Conservation (phyloP, 2,797 vertebrate genomes). For the Hyperoplus immaculatus region DNA sequence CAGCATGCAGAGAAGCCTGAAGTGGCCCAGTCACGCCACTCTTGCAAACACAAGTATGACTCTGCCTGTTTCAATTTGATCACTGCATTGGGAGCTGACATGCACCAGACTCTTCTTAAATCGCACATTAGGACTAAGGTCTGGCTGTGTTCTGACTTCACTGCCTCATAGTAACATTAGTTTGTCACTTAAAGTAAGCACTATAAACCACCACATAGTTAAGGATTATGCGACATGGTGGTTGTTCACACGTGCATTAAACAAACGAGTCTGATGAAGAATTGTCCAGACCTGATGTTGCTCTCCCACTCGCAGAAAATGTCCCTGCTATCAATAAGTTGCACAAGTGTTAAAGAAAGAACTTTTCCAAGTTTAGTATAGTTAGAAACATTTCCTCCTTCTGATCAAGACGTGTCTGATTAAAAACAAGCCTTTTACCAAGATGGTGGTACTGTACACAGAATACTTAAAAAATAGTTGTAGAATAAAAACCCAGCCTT, state of each 20-base stretch:
- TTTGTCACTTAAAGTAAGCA: not conserved
- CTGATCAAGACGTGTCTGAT: not conserved
- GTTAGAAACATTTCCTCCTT: not conserved
- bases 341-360: not conserved
- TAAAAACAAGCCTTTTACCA: not conserved
- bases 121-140: not conserved
- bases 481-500: not conserved
- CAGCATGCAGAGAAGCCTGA: not conserved
- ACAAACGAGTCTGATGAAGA: not conserved
- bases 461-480: not conserved
- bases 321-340: no score
- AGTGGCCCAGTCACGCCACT: not conserved
- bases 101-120: constrained; percentile 28
- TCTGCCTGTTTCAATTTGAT: constrained; percentile 53
- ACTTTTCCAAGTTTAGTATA: not conserved
- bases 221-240: not conserved
- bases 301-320: not conserved
- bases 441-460: no score
- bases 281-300: not conserved
- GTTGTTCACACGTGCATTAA: not conserved
- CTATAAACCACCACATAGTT: no score
- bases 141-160: no score
- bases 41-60: constrained; percentile 38
- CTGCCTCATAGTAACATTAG: not conserved
- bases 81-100: constrained; percentile 44